These are phyloP conservation scores for Taurulus bubalis DNA, from an alignment of 2,113 vertebrate genomes.

Conservation along the genomic window DNA sequence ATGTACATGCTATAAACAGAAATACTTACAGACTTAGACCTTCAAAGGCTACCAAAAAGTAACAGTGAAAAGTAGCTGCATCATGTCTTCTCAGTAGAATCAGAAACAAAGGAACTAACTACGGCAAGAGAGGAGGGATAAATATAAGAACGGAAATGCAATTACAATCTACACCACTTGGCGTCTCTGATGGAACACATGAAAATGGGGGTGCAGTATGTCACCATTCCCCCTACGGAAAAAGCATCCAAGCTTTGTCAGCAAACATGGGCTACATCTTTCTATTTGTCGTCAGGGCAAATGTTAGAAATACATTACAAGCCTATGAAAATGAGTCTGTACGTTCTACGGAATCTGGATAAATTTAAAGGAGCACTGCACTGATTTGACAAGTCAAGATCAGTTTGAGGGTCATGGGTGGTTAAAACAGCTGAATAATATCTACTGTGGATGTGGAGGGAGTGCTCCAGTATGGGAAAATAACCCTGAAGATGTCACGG, in stretches of 20 bases:
- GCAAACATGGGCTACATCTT: conserved; percentile 31
- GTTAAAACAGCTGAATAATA: background rate
- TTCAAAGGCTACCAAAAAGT: no score
- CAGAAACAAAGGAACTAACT: no score
- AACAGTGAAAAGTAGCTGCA: no score
- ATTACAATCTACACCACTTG: no score
- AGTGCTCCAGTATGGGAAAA: background rate
- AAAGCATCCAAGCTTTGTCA: conserved; percentile 55
- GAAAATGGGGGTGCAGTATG: no score
- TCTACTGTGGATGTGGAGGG: background rate
- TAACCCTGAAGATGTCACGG: background rate
- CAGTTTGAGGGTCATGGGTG: background rate
- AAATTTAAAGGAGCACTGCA: conserved; percentile 6
- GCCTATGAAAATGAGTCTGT: background rate
- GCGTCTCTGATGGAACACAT: no score
- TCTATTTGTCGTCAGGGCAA: conserved; percentile 10
- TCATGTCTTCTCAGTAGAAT: no score
- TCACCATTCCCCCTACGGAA: conserved; percentile 17
- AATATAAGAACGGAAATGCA: no score
- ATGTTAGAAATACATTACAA: conserved; percentile 21
- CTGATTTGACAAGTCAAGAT: background rate
- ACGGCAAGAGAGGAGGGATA: no score
- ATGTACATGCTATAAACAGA: no score
- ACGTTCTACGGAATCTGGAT: background rate
- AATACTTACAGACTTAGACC: no score